Conservation (phyloP, 35 echinoderm and acorn worm genomes). For the Anneissia japonica region DNA sequence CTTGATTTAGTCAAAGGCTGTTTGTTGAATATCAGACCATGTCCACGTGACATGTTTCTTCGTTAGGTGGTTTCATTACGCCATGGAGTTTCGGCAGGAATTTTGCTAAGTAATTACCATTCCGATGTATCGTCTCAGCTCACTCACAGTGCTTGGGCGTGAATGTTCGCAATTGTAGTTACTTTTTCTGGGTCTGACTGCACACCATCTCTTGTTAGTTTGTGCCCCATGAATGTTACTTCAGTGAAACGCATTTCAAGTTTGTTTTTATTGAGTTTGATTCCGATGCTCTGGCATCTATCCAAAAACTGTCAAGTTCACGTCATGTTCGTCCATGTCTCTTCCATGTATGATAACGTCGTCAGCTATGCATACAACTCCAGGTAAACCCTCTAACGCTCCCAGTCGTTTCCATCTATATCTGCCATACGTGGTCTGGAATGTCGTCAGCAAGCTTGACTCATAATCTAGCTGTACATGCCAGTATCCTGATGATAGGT, state of each 20-base stretch:
- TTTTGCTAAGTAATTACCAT: conserved; percentile 26
- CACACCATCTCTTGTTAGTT: conserved; percentile 7
- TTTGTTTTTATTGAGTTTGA: conserved; percentile 17
- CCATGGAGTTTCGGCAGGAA: conserved; percentile 34
- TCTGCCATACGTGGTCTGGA: conserved; percentile 40
- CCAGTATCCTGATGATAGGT: conserved; percentile 37
- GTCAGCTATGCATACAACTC: conserved; percentile 51
- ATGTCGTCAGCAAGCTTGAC: conserved; percentile 57
- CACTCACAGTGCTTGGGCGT: background rate
- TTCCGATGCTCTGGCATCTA: background rate
- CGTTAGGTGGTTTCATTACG: background rate
- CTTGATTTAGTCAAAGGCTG: conserved; percentile 6
- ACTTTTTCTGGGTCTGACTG: background rate
- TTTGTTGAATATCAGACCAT: background rate
- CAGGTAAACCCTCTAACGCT: conserved; percentile 29
- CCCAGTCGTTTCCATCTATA: conserved; percentile 54
- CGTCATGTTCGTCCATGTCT: conserved; percentile 4
- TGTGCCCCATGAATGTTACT: conserved; percentile 28
- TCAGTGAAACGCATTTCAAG: conserved; percentile 1
- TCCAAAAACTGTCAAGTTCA: conserved; percentile 12
- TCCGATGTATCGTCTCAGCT: conserved; percentile 20
- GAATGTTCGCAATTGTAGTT: background rate
- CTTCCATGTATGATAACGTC: conserved; percentile 37
- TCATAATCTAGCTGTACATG: conserved; percentile 51
- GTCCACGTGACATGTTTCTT: background rate